Percentiles rank a stretch among this genome's conserved stretches.
Conservation (phyloP, 1,140 invertebrate species). For the Brachystomella parvula region DNA sequence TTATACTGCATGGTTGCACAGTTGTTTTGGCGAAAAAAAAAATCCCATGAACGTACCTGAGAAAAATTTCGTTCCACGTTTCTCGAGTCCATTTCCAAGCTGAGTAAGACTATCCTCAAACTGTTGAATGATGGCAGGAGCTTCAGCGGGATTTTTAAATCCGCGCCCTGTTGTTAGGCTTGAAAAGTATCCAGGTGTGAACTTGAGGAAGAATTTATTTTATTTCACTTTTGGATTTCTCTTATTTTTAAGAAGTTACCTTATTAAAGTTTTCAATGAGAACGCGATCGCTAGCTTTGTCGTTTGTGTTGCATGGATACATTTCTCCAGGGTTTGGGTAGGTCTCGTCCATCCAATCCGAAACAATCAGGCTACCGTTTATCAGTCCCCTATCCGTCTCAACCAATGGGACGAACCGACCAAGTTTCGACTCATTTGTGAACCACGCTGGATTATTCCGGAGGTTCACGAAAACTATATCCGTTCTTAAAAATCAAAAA, state of each 20-base stretch:
- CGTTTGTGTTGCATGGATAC: conserved; percentile 7
- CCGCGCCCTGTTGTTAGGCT: neutral
- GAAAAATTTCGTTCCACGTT: conserved; percentile 58
- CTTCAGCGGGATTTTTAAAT: neutral
- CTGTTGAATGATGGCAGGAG: conserved; percentile 12
- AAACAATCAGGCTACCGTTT: conserved; percentile 5
- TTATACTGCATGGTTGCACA: too few relatives aligned
- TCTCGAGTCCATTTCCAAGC: conserved; percentile 58
- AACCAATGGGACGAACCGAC: neutral
- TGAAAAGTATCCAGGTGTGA: neutral
- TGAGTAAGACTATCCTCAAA: conserved; percentile 44
- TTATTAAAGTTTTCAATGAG: conserved; percentile 3
- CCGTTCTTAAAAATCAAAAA: conserved; percentile 9
- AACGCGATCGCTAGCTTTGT: neutral
- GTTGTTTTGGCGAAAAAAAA: too few relatives aligned
- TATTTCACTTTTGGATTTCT: neutral
- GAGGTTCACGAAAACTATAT: conserved; percentile 6
- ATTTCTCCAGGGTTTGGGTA: conserved; percentile 9
- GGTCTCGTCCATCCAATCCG: conserved; percentile 14
- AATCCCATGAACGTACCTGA: too few relatives aligned
- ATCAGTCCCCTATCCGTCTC: conserved; percentile 2
- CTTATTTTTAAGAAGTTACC: neutral
- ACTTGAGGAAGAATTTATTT: neutral
- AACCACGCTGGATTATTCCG: conserved; percentile 6
- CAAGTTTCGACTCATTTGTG: neutral